These are phyloP conservation scores for Hypanus sabinus DNA, from an alignment of 2,113 vertebrate species.

Conservation along the genomic window DNA sequence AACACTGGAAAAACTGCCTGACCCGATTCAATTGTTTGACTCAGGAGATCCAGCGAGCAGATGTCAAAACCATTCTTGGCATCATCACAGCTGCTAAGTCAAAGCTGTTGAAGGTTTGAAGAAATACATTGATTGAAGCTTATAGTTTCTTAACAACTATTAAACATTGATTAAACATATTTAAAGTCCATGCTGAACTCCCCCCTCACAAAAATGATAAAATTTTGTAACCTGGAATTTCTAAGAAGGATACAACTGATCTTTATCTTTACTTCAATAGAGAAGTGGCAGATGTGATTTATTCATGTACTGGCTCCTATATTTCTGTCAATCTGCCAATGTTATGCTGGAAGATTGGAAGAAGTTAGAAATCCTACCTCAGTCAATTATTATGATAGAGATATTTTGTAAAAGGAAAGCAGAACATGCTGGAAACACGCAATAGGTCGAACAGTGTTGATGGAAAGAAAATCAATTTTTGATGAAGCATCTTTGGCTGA, in stretches of 20 bases:
- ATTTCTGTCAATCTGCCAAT: not conserved
- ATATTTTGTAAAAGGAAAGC: too few relatives aligned
- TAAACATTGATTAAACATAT: not conserved
- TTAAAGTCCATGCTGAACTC: not conserved
- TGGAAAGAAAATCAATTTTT: too few relatives aligned
- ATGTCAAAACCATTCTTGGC: slow-evolving; percentile 18
- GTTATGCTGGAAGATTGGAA: not conserved
- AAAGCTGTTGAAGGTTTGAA: slow-evolving; percentile 22
- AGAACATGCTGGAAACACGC: too few relatives aligned
- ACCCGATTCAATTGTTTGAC: slow-evolving; percentile 15
- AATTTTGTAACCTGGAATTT: not conserved
- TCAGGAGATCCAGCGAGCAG: not conserved
- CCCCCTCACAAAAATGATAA: not conserved
- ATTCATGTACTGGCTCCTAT: not conserved
- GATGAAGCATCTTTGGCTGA: too few relatives aligned
- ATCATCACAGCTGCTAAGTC: slow-evolving; percentile 28
- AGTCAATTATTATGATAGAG: too few relatives aligned
- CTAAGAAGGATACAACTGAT: not conserved
- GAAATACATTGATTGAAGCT: not conserved
- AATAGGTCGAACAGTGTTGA: too few relatives aligned
- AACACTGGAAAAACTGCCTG: slow-evolving; percentile 9
- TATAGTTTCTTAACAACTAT: not conserved
- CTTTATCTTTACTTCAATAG: not conserved
- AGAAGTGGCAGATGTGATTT: not conserved
- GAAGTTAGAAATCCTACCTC: not conserved